Evolutionary conservation across 2,888 invertebrate genomes (phyloP), one percentile per base, ranked within the genome.

Genomic region (Odontothrips loti): DNA sequence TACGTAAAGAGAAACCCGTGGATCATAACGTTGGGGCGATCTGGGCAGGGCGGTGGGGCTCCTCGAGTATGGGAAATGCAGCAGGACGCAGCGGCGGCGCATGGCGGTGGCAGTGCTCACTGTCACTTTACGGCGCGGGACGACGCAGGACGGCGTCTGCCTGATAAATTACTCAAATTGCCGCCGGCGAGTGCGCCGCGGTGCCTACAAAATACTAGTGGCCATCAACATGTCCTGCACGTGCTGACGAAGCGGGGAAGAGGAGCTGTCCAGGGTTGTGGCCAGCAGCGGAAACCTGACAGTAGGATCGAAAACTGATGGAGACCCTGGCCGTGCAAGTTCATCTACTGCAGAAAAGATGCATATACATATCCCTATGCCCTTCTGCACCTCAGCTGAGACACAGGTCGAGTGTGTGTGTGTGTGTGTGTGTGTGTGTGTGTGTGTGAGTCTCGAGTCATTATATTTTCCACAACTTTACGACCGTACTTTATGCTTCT

Each of bases 381-480:
- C 2, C 58, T 58, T 58, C 58, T 58, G 1, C 10, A 10, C 51
- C 17, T 17, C n/a, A 58, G 15, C 58, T 17, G 58, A 17, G 58
- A 15, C 58, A 2, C 20, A 20, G 58, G 10, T 11, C 58, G 58
- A 11, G 17, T 15, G 17, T 6, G 20, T 17, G 58, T 58, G 58
- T 58, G 58, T 58, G 58, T 17, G 58, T 58, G 58, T 1, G 58
- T 58, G 17, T 10, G 10, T 51, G 51, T 17, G 51, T n/a, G 63
- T 9, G 63, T 20, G 63, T 10, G 63, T 23, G 63, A 1, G 68
- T 68, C 68, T 68, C 68, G 68, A 68, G 68, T 68, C 68, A 68
- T 68, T 68, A 68, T 68, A 68, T 68, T 68, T 68, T 68, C 68
- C 68, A 68, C 68, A 23, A n/a, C n/a, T 68, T 68, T 68, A 68